Conservation (phyloP, 2,888 invertebrate species). For the Peribatodes rhomboidaria region DNA sequence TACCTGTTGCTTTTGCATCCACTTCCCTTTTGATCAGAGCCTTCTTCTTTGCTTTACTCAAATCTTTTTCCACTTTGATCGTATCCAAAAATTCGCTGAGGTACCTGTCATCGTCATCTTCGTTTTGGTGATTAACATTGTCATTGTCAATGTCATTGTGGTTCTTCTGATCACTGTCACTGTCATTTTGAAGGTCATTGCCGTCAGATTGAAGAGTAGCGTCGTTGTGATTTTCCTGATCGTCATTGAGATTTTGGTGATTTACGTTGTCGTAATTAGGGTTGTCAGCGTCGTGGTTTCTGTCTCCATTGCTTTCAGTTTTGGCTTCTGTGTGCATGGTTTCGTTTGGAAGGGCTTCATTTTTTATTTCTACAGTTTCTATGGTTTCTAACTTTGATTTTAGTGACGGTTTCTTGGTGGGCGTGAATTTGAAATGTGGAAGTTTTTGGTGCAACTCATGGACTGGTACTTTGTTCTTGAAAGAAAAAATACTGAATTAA, state of each 20-base stretch:
- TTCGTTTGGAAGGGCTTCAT: slow-evolving; percentile 4
- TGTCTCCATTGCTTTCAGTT: slow-evolving; percentile 8
- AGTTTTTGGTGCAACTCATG: slow-evolving; percentile 25
- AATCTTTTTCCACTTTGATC: slow-evolving; percentile 21
- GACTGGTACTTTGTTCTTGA: slow-evolving; percentile 26
- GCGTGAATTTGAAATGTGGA: slow-evolving; percentile 14
- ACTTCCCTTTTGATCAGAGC: not conserved
- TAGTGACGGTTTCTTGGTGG: slow-evolving; percentile 5
- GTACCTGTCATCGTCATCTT: slow-evolving; percentile 29
- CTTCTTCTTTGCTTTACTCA: slow-evolving; percentile 10
- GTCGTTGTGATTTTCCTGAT: not conserved
- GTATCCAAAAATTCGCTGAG: slow-evolving; percentile 25
- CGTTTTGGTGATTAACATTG: slow-evolving; percentile 7
- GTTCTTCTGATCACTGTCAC: not conserved
- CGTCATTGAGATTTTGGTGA: not conserved
- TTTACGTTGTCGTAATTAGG: not conserved
- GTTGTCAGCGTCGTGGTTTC: not conserved
- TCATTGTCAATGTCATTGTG: not conserved
- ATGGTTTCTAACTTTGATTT: slow-evolving; percentile 1
- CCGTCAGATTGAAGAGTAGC: not conserved
- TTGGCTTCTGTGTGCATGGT: slow-evolving; percentile 2
- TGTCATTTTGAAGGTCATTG: slow-evolving; percentile 2
- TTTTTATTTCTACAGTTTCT: slow-evolving; percentile 19
- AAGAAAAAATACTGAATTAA: no score
- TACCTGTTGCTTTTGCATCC: slow-evolving; percentile 17